phyloP scores from a whole-genome alignment of 2,888 invertebrate species.

The Laspeyria flexula region DNA sequence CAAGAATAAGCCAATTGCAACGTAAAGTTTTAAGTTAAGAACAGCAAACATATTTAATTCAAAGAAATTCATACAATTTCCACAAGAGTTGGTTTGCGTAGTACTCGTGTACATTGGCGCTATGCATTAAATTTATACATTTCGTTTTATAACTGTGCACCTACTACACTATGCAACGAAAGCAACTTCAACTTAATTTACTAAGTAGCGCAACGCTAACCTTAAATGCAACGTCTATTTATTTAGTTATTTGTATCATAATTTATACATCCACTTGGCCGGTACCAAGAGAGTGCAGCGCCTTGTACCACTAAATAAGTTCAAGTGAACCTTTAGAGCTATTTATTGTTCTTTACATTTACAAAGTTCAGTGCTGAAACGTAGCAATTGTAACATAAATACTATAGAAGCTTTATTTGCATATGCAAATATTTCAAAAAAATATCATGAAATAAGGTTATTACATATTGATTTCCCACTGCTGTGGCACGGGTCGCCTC shows the following conservation, averaged over 20 bases:
- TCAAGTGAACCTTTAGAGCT: background rate
- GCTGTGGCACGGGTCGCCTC: too few relatives aligned
- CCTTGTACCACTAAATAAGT: background rate
- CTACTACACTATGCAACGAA: constrained; percentile 20
- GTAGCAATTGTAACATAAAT: too few relatives aligned
- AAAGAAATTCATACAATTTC: constrained; percentile 20
- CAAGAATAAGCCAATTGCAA: constrained; percentile 8
- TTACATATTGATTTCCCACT: too few relatives aligned
- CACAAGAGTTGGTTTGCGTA: constrained; percentile 8
- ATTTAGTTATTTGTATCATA: constrained; percentile 20
- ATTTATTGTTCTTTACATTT: constrained; percentile 1
- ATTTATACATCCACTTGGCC: constrained; percentile 8
- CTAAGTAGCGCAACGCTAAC: constrained; percentile 27
- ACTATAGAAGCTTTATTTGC: too few relatives aligned
- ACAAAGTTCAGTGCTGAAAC: too few relatives aligned
- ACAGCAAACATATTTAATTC: constrained; percentile 19
- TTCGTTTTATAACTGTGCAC: constrained; percentile 29
- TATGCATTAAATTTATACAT: constrained; percentile 23
- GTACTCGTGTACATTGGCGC: constrained; percentile 1
- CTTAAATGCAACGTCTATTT: constrained; percentile 10
- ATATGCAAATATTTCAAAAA: too few relatives aligned
- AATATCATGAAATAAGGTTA: too few relatives aligned
- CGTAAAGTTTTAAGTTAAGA: constrained; percentile 6
- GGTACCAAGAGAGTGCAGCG: background rate
- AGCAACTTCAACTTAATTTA: constrained; percentile 35